Percentiles rank a stretch among this genome's conserved stretches.
Conservation (phyloP, 2,113 vertebrate species). For the Galbula dea region DNA sequence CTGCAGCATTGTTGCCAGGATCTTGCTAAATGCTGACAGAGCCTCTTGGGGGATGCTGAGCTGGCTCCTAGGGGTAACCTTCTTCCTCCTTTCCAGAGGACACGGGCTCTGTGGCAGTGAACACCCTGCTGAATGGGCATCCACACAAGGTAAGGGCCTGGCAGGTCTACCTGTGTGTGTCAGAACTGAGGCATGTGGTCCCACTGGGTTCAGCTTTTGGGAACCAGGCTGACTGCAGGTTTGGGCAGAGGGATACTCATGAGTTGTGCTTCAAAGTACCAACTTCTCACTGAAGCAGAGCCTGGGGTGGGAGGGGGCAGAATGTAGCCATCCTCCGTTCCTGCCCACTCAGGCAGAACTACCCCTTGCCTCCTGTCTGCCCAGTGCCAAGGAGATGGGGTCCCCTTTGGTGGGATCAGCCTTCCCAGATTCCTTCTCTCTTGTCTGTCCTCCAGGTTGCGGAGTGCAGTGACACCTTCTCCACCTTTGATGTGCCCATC, state of each 20-base stretch:
- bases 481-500: constrained; percentile 89
- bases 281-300: rapidly evolving
- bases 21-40: not conserved
- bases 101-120: not conserved
- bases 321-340: rapidly evolving
- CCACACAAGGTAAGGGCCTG: constrained; percentile 63
- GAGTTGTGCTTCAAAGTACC: not conserved
- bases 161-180: not conserved
- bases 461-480: constrained; percentile 80
- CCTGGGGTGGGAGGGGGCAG: not conserved
- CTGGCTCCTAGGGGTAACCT: not conserved
- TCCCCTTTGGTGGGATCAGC: not conserved
- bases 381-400: not conserved
- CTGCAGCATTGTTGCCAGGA: not conserved
- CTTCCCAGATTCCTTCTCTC: not conserved
- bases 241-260: not conserved
- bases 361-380: not conserved
- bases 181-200: not conserved
- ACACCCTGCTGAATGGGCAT: constrained; percentile 71
- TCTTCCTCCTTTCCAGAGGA: constrained; percentile 67
- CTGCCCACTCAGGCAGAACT: not conserved
- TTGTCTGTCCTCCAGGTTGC: constrained; percentile 62
- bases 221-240: not conserved
- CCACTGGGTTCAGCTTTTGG: rapidly evolving
- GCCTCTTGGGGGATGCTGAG: rapidly evolving